Conservation (phyloP, 1,140 invertebrate species). For the Pantala flavescens region DNA sequence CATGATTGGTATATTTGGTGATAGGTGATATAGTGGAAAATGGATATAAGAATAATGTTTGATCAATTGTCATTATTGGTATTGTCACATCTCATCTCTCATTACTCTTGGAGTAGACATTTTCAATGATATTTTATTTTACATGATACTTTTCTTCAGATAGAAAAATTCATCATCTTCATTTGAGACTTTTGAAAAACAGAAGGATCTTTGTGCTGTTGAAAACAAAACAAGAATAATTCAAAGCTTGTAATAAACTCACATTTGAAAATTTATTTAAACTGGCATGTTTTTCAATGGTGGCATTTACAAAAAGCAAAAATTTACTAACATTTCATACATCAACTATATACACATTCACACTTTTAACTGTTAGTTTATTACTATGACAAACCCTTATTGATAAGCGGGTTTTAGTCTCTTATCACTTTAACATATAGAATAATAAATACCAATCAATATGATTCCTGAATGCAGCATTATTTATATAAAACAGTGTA, state of each 20-base stretch:
- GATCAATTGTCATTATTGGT: too few relatives aligned
- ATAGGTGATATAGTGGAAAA: too few relatives aligned
- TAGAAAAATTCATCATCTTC: too few relatives aligned
- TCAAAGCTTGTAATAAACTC: conserved; percentile 7
- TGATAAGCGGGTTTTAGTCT: not conserved
- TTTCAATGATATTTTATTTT: too few relatives aligned
- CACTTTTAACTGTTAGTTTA: not conserved
- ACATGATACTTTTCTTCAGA: too few relatives aligned
- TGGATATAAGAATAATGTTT: too few relatives aligned
- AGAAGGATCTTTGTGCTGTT: too few relatives aligned
- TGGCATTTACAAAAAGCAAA: not conserved
- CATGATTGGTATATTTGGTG: too few relatives aligned
- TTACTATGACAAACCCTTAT: not conserved
- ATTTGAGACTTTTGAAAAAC: too few relatives aligned
- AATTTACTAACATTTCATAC: not conserved
- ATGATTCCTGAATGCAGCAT: not conserved
- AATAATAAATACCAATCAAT: not conserved
- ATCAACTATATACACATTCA: not conserved
- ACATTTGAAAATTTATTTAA: conserved; percentile 9
- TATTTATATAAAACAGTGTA: not conserved
- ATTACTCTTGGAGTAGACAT: too few relatives aligned
- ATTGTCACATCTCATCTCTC: too few relatives aligned
- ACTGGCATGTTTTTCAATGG: not conserved
- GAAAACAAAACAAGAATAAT: not conserved
- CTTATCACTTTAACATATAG: not conserved